phyloP scores from a whole-genome alignment of 2,797 vertebrate species.

The Bradypodion ventrale region DNA sequence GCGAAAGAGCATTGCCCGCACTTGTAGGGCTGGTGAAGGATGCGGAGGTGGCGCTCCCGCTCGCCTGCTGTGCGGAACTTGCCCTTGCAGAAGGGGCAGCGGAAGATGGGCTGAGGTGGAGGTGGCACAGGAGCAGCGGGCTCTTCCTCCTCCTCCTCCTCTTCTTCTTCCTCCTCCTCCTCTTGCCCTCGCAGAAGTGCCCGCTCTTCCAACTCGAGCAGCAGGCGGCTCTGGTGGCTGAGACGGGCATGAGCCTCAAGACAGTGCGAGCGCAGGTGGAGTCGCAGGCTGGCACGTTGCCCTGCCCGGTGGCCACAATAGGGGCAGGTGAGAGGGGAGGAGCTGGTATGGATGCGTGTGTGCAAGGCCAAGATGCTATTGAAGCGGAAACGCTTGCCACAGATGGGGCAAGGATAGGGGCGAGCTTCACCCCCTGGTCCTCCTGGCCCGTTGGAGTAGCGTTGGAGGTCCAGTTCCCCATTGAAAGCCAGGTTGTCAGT shows the following conservation, averaged over 20 bases:
- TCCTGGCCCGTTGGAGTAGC: conserved; percentile 81
- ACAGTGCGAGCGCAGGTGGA: conserved; percentile 78
- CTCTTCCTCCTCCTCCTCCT: conserved; percentile 40
- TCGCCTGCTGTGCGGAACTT: conserved; percentile 92
- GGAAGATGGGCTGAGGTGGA: conserved; percentile 75
- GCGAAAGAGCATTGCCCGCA: conserved; percentile 91
- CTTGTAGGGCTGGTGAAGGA: conserved; percentile 92
- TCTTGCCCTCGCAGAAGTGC: conserved; percentile 71
- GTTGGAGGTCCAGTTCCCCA: conserved; percentile 87
- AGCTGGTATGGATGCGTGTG: conserved; percentile 85
- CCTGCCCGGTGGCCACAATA: conserved; percentile 75
- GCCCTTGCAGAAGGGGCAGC: conserved; percentile 91
- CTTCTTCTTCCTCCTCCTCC: conserved; percentile 13
- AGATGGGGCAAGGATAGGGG: conserved; percentile 88
- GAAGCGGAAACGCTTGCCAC: conserved; percentile 92
- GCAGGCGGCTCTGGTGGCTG: conserved; percentile 69
- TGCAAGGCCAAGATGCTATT: conserved; percentile 93
- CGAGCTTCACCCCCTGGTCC: conserved; percentile 65
- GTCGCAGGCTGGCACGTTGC: conserved; percentile 74
- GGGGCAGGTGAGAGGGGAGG: conserved; percentile 69
- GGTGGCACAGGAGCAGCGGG: not conserved
- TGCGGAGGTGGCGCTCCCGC: conserved; percentile 88
- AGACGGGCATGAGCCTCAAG: conserved; percentile 64
- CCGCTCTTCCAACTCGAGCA: conserved; percentile 78
- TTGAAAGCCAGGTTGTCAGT: conserved; percentile 77